Conservation (phyloP, 2,113 vertebrate species). For the Hypocryptadius cinnamomeus region DNA sequence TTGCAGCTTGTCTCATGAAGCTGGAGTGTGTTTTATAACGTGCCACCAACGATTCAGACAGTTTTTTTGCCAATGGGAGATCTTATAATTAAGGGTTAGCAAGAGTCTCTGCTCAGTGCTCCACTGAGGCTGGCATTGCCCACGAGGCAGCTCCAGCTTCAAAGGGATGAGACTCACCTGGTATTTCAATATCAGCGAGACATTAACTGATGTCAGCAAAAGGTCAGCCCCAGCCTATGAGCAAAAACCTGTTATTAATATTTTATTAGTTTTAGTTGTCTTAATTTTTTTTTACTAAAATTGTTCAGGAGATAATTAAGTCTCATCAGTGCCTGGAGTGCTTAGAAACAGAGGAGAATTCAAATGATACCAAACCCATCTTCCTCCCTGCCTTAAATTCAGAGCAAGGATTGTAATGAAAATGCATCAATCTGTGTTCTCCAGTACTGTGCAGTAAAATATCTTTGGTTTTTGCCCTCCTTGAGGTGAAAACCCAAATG, state of each 20-base stretch:
- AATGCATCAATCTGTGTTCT: background rate
- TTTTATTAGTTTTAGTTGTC: background rate
- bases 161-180: background rate
- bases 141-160: background rate
- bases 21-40: background rate
- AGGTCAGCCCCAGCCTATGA: background rate
- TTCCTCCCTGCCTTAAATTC: background rate
- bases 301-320: background rate
- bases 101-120: background rate
- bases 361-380: background rate
- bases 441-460: background rate
- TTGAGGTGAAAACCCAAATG: background rate
- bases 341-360: background rate
- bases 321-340: background rate
- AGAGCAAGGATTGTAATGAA: background rate
- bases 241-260: conserved; percentile 4
- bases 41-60: background rate
- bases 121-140: background rate
- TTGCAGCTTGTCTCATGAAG: background rate
- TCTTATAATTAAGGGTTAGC: conserved; percentile 9
- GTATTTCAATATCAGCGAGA: background rate
- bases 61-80: background rate
- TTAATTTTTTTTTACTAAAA: background rate
- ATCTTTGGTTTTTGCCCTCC: background rate
- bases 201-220: background rate